These are phyloP conservation scores for Lepidocyrtinus sp. DNA, from an alignment of 2,888 invertebrate species.

Conservation along the genomic window DNA sequence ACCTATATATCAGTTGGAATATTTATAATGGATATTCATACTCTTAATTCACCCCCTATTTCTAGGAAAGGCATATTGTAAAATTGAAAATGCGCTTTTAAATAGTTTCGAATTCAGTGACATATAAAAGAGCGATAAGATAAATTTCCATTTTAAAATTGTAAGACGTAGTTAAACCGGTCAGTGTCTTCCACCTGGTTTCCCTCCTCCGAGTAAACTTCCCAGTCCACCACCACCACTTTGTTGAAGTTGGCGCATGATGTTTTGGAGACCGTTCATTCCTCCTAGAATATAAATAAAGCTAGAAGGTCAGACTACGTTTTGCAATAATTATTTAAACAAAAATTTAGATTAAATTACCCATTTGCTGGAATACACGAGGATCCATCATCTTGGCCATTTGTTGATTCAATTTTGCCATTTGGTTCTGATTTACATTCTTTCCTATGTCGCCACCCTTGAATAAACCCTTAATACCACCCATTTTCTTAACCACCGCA, in stretches of 20 bases:
- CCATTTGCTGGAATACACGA: conserved; percentile 94
- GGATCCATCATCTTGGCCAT: conserved; percentile 99
- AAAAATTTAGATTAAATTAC: conserved; percentile 72
- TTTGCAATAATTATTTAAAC: conserved; percentile 1
- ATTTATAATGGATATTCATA: no score
- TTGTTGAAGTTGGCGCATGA: conserved; percentile 94
- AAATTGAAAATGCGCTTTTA: conserved; percentile 2
- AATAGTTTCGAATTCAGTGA: background rate
- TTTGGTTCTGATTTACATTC: conserved; percentile 98
- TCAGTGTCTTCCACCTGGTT: conserved; percentile 56
- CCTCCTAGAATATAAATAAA: conserved; percentile 87
- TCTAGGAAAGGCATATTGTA: no score
- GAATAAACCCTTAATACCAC: conserved; percentile 98
- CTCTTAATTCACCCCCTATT: no score
- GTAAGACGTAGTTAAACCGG: background rate
- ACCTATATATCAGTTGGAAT: no score
- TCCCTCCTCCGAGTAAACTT: conserved; percentile 64
- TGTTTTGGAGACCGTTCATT: conserved; percentile 94
- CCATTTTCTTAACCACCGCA: conserved; percentile 99
- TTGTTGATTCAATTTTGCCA: conserved; percentile 99
- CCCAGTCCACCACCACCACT: conserved; percentile 71
- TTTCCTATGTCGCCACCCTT: conserved; percentile 97
- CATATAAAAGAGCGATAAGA: conserved; percentile 1
- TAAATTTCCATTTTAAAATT: background rate
- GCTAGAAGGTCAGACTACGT: no score